phyloP scores from a whole-genome alignment of 2,888 invertebrate genomes.

The Ellobium chinense region DNA sequence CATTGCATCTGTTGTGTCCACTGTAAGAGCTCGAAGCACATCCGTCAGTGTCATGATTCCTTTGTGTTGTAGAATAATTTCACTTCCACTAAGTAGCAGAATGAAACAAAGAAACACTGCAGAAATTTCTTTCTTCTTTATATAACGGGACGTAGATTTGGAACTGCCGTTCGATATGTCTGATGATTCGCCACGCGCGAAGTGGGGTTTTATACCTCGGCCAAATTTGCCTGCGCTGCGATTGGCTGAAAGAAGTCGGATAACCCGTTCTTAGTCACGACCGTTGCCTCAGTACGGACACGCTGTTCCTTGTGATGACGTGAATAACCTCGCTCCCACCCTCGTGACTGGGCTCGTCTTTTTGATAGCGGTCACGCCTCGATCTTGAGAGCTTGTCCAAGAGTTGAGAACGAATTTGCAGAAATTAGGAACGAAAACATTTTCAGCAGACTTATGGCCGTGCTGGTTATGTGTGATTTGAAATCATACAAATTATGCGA shows the following conservation, averaged over 20 bases:
- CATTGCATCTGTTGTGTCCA: constrained; percentile 27
- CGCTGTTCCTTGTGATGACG: constrained; percentile 20
- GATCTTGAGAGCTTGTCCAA: too few relatives aligned
- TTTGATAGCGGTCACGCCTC: too few relatives aligned
- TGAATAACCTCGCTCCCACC: too few relatives aligned
- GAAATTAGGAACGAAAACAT: too few relatives aligned
- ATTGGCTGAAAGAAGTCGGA: constrained; percentile 31
- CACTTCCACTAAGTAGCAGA: background rate
- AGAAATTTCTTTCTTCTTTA: too few relatives aligned
- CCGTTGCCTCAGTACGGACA: background rate
- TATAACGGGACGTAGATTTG: background rate
- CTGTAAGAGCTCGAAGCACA: constrained; percentile 14
- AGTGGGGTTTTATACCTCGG: constrained; percentile 25
- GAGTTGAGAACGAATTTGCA: too few relatives aligned
- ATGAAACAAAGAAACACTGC: background rate
- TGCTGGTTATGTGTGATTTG: too few relatives aligned
- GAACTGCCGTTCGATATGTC: background rate
- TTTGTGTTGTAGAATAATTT: background rate
- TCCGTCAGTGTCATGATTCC: constrained; percentile 23
- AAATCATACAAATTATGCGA: too few relatives aligned
- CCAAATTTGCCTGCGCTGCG: constrained; percentile 25
- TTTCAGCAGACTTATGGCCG: too few relatives aligned
- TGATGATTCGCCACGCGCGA: background rate
- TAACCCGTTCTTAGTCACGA: constrained; percentile 12
- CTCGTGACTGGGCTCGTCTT: too few relatives aligned